These are phyloP conservation scores for Pachyseris speciosa DNA, from an alignment of 64 coral and sea anemone species.

Conservation along the genomic window DNA sequence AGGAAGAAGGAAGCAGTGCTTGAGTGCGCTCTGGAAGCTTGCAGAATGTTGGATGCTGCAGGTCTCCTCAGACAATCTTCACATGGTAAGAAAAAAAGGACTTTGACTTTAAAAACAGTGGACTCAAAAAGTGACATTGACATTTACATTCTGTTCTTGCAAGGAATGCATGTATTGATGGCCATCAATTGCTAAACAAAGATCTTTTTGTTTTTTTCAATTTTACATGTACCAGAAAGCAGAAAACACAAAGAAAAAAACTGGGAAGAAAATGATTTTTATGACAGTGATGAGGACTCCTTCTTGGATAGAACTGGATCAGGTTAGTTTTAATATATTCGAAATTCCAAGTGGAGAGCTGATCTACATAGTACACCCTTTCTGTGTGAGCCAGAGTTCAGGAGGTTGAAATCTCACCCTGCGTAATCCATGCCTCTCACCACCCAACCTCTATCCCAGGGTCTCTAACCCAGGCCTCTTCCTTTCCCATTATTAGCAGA, in stretches of 20 bases:
- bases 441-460: too few relatives aligned
- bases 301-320: constrained; percentile 98
- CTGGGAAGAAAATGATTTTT: constrained; percentile 98
- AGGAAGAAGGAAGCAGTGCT: constrained; percentile 94
- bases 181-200: too few relatives aligned
- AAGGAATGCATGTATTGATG: too few relatives aligned
- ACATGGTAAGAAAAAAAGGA: constrained; percentile 60
- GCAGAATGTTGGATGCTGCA: constrained; percentile 86
- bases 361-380: too few relatives aligned
- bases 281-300: constrained; percentile 99
- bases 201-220: too few relatives aligned
- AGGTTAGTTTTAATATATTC: constrained; percentile 41
- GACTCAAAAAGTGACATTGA: neutral
- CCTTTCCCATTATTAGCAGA: too few relatives aligned
- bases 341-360: too few relatives aligned
- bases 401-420: too few relatives aligned
- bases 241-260: constrained; percentile 94
- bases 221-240: constrained; percentile 85
- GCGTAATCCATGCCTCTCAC: too few relatives aligned
- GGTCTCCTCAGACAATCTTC: constrained; percentile 92
- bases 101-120: neutral
- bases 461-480: too few relatives aligned
- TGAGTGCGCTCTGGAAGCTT: constrained; percentile 95
- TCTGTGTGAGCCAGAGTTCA: too few relatives aligned
- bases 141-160: neutral